A percentile compares a stretch with the other conserved stretches of the same genome.
phyloP scores from a whole-genome alignment of 2,797 vertebrate species.

The Anguilla anguilla region DNA sequence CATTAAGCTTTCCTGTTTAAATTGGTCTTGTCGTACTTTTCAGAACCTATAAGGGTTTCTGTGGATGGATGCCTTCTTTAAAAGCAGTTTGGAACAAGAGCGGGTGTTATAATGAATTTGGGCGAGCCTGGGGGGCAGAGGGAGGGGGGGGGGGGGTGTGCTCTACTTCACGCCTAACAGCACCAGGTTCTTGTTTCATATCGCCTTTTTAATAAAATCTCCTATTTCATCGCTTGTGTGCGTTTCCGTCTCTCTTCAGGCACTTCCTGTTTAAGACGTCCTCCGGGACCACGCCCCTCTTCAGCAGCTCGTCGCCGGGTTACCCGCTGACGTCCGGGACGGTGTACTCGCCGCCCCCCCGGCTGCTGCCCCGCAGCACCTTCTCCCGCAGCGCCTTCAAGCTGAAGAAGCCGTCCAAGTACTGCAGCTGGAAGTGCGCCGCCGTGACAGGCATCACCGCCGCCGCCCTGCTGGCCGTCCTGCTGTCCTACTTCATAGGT shows the following conservation, averaged over 20 bases:
- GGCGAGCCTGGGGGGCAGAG: too few species aligned
- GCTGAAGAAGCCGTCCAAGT: constrained; percentile 88
- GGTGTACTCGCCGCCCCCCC: constrained; percentile 85
- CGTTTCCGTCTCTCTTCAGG: constrained; percentile 55
- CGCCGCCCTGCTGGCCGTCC: constrained; percentile 79
- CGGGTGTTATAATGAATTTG: neutral
- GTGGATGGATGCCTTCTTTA: neutral
- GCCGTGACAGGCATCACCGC: constrained; percentile 84
- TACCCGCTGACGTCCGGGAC: constrained; percentile 87
- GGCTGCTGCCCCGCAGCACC: constrained; percentile 85
- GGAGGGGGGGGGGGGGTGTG: neutral
- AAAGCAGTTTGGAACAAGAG: neutral
- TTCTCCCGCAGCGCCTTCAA: constrained; percentile 90
- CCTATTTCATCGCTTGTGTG: neutral
- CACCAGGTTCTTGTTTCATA: neutral
- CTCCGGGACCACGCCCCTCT: constrained; percentile 86
- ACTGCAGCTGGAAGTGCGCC: constrained; percentile 90
- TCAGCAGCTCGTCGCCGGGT: constrained; percentile 86
- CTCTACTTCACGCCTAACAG: neutral
- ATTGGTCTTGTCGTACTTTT: neutral
- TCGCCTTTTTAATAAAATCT: neutral
- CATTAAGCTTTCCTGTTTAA: neutral
- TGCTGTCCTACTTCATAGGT: constrained; percentile 89
- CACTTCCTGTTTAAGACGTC: constrained; percentile 91
- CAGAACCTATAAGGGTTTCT: neutral